Evolutionary conservation across 1,140 invertebrate genomes (phyloP), one percentile per base, ranked within the genome.

Genomic region (Ephestia elutella): DNA sequence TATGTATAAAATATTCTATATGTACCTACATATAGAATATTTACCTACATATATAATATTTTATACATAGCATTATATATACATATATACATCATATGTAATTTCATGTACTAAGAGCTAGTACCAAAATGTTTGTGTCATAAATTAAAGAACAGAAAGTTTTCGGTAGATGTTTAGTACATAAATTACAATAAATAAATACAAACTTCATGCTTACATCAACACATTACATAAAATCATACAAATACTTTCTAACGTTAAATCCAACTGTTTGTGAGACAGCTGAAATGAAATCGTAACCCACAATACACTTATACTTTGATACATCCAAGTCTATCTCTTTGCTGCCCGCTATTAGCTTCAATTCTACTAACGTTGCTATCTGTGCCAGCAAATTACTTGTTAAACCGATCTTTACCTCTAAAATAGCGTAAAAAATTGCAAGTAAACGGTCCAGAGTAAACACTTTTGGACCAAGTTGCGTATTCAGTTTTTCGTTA

Each of bases 341-440:
- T 8, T 92, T 92, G 8, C 91, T 87, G 0, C 90, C 87, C 0
- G 91, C 90, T 25, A 95, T 82, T 11, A 95, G 82, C 66, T 93
- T 93, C 9, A 95, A 84, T 70, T 93, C 91, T 7, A 94, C 93
- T 65, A 95, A 87, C 10, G 93, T 94, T 5, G 93, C 92, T 68
- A 96, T 93, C 86, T 96, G 95, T 0, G 93, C 91, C 8, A 96
- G 89, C 15, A 98, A 88, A 82, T 94, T 94, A 62, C 95, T 95
- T 62, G 96, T 96, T 13, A 97, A 90, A 21, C 94, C 93, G 25
- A 96, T 93, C 76, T 93, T 94, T 51, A 95, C 94, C 51, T 96
- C 94, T 13, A 96, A 86, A 68, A 98, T 97, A 0, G 95, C 93
- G 89, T 96, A 97, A 87, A 98, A 98, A 69, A 98, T 98, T 2